These are phyloP conservation scores for Morelia viridis DNA, from an alignment of 2,797 vertebrate species.

Conservation along the genomic window DNA sequence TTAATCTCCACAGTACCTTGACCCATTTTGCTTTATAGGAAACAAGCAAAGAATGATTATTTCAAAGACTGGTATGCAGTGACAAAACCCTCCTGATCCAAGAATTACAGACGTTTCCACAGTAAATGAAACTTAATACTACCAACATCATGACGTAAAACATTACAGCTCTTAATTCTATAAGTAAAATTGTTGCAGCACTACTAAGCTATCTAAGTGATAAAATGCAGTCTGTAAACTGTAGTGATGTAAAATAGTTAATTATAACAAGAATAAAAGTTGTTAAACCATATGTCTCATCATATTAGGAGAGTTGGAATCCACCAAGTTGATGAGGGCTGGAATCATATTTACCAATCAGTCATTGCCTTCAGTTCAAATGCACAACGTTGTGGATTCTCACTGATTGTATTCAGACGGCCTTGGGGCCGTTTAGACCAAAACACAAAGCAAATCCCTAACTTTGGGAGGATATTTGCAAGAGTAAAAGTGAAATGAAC, in stretches of 20 bases:
- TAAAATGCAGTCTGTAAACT: neutral
- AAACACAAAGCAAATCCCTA: neutral
- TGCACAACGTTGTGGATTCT: neutral
- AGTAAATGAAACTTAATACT: neutral
- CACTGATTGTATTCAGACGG: neutral
- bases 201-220: neutral
- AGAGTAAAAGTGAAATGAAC: neutral
- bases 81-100: neutral
- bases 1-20: neutral
- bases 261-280: neutral
- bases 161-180: neutral
- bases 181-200: neutral
- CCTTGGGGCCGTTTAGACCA: neutral
- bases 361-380: neutral
- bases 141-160: neutral
- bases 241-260: neutral
- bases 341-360: neutral
- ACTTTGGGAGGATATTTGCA: neutral
- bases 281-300: neutral
- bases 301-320: neutral
- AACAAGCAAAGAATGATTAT: neutral
- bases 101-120: neutral
- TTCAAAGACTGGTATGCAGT: neutral
- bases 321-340: neutral
- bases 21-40: neutral